Percentiles rank a stretch among this genome's conserved stretches.
Conservation (phyloP, 2,888 invertebrate genomes). For the Formica aserva region DNA sequence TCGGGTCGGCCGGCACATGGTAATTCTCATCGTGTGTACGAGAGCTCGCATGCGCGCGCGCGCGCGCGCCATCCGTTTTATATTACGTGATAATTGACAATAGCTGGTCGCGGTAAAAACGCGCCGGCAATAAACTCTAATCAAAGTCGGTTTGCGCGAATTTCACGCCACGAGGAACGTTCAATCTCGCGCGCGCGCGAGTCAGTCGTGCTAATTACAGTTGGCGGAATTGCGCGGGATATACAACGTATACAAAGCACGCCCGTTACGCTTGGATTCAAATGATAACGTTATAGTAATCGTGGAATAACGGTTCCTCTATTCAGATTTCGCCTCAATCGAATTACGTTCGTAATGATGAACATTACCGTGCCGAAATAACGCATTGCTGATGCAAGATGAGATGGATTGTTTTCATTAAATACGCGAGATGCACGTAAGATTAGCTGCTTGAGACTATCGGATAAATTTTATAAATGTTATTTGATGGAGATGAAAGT, state of each 20-base stretch:
- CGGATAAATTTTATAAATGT: background rate
- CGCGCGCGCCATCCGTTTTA: conserved; percentile 43
- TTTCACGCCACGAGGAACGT: conserved; percentile 49
- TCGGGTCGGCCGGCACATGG: conserved; percentile 13
- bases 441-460: background rate
- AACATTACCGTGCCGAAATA: background rate
- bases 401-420: background rate
- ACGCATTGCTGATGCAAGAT: background rate
- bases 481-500: background rate
- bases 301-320: conserved; percentile 6
- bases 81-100: conserved; percentile 52
- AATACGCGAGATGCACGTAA: background rate
- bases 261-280: conserved; percentile 12
- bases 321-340: conserved; percentile 3
- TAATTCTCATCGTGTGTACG: conserved; percentile 9
- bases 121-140: conserved; percentile 50
- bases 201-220: conserved; percentile 41
- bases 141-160: conserved; percentile 51
- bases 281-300: conserved; percentile 54
- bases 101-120: conserved; percentile 42
- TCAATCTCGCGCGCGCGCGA: conserved; percentile 28
- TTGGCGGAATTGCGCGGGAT: conserved; percentile 13
- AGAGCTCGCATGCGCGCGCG: background rate
- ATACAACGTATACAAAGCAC: conserved; percentile 24
- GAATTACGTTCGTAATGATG: conserved; percentile 19